Evolutionary conservation across 2,888 invertebrate species (phyloP).

Genomic region (Drosophila eohydei): DNA sequence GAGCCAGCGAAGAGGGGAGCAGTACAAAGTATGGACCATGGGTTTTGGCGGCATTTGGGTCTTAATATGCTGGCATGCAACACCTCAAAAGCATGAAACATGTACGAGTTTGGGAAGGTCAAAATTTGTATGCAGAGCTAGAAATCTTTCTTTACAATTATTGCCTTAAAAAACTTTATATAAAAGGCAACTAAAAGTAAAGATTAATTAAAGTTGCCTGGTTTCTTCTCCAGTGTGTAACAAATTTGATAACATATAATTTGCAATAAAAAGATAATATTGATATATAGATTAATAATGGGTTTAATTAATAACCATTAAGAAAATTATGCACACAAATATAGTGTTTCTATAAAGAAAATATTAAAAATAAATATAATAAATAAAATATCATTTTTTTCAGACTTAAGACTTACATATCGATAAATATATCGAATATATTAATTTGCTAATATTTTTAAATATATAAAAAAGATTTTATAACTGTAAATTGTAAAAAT

Average conservation of each 20-base stretch:
- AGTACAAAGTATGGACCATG: background rate
- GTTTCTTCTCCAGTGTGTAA: no score
- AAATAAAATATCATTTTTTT: no score
- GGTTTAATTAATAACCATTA: no score
- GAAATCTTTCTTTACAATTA: background rate
- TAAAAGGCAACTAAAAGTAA: no score
- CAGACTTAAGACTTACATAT: background rate
- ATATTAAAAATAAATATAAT: no score
- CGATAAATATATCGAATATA: background rate
- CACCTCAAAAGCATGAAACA: constrained; percentile 9
- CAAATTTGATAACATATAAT: no score
- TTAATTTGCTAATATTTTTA: background rate
- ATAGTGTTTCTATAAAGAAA: no score
- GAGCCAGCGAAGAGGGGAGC: constrained; percentile 10
- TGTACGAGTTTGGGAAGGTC: background rate
- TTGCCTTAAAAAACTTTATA: background rate
- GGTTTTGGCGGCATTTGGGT: background rate
- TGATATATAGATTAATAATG: no score
- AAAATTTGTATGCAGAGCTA: background rate
- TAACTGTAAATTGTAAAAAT: background rate
- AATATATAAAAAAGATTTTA: background rate
- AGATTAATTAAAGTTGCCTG: no score
- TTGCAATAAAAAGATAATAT: no score
- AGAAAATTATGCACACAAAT: no score
- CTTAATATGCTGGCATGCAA: constrained; percentile 14